A percentile compares a stretch with the other conserved stretches of the same genome.
Conservation (phyloP, 92 coral and sea anemone species). For the Phenganax subtilis region DNA sequence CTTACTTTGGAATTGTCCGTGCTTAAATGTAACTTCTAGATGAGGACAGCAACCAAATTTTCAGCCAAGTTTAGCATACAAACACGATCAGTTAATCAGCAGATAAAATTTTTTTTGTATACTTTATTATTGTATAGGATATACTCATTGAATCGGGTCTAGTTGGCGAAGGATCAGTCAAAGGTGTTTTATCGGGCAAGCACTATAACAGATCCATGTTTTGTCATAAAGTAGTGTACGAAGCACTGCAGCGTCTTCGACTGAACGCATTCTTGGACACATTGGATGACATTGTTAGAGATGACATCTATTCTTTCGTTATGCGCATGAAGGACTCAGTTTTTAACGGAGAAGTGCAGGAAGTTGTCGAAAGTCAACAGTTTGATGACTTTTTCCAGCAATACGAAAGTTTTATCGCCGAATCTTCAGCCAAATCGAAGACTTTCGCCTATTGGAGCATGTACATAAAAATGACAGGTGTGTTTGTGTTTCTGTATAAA, state of each 20-base stretch:
- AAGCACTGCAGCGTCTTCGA: not conserved
- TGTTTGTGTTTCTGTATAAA: not conserved
- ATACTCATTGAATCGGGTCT: not conserved
- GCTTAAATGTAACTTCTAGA: too few relatives aligned
- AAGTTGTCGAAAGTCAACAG: conserved; percentile 10
- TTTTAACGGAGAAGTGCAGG: not conserved
- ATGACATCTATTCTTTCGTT: not conserved
- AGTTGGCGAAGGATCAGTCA: not conserved
- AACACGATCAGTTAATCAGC: too few relatives aligned
- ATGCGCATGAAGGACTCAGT: not conserved
- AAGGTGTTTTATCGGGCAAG: conserved; percentile 7
- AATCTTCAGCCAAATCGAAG: conserved; percentile 16
- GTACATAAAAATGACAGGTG: conserved; percentile 31
- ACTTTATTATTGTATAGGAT: too few relatives aligned
- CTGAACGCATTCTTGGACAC: not conserved
- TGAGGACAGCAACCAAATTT: too few relatives aligned
- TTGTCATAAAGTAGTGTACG: not conserved
- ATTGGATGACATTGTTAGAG: not conserved
- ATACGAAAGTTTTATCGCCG: conserved; percentile 39
- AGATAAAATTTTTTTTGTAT: too few relatives aligned
- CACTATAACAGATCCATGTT: not conserved
- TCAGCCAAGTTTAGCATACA: too few relatives aligned
- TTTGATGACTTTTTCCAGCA: conserved; percentile 25
- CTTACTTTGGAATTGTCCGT: too few relatives aligned
- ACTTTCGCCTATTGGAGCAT: conserved; percentile 34